Conservation (phyloP, 1,140 invertebrate species). For the Mactra quadrangularis region DNA sequence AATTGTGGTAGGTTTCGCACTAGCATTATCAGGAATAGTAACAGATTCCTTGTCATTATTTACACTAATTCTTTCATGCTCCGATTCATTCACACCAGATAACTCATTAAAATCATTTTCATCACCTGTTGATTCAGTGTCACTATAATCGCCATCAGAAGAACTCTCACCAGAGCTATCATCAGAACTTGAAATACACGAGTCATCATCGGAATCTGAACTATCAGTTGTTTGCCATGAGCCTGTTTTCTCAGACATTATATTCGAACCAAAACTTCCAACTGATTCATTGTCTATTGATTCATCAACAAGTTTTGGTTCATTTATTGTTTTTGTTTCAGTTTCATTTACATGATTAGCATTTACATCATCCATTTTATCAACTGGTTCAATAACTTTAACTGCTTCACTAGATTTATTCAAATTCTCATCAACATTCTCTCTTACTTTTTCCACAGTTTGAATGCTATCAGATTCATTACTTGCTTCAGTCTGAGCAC, state of each 20-base stretch:
- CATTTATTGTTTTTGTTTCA: not conserved
- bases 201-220: not conserved
- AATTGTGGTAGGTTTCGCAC: too few relatives aligned
- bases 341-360: not conserved
- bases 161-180: not conserved
- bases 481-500: too few relatives aligned
- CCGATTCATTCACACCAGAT: not conserved
- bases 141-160: conserved; percentile 7
- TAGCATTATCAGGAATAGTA: too few relatives aligned
- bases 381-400: not conserved
- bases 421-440: not conserved
- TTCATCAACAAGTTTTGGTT: not conserved
- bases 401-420: not conserved
- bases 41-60: too few relatives aligned
- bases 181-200: not conserved
- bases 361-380: not conserved
- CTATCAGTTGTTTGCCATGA: not conserved
- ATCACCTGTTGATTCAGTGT: not conserved
- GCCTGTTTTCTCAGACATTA: conserved; percentile 19
- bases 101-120: not conserved
- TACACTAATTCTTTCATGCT: too few relatives aligned
- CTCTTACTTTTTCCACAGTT: too few relatives aligned
- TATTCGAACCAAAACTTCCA: conserved; percentile 38
- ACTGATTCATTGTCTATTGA: conserved; percentile 13
- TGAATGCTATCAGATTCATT: too few relatives aligned